phyloP scores from a whole-genome alignment of 2,888 invertebrate genomes.

The Pandemis corylana region DNA sequence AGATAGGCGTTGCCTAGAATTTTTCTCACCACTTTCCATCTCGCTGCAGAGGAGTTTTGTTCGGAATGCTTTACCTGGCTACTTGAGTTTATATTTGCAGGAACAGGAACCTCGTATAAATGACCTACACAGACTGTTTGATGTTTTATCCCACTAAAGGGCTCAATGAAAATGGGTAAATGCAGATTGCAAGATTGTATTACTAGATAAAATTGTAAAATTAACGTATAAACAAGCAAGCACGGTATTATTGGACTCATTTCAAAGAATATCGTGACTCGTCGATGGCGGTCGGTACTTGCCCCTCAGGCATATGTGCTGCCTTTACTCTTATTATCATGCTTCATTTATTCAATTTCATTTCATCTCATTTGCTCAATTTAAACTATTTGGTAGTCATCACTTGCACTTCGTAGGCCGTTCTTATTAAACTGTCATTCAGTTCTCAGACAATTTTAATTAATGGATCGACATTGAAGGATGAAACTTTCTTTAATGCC shows the following conservation, averaged over 20 bases:
- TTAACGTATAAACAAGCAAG: constrained; percentile 33
- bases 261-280: constrained; percentile 38
- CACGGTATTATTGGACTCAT: constrained; percentile 30
- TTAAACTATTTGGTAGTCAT: constrained; percentile 6
- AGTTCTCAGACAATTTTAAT: constrained; percentile 25
- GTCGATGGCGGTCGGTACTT: constrained; percentile 33
- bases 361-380: constrained; percentile 25
- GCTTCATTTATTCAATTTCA: constrained; percentile 20
- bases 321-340: constrained; percentile 26
- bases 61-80: neutral
- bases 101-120: no score
- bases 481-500: constrained; percentile 4
- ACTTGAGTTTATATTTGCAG: neutral
- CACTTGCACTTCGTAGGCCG: constrained; percentile 12
- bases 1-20: neutral
- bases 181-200: constrained; percentile 37
- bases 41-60: neutral
- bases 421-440: constrained; percentile 25
- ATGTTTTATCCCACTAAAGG: neutral
- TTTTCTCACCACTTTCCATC: constrained; percentile 12
- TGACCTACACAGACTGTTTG: neutral
- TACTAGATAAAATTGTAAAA: constrained; percentile 30
- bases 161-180: neutral
- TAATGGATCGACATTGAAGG: constrained; percentile 24
- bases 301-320: constrained; percentile 4